Base-by-base conservation (phyloP, 1,140 invertebrate species). In the Melipona quadrifasciata region DNA sequence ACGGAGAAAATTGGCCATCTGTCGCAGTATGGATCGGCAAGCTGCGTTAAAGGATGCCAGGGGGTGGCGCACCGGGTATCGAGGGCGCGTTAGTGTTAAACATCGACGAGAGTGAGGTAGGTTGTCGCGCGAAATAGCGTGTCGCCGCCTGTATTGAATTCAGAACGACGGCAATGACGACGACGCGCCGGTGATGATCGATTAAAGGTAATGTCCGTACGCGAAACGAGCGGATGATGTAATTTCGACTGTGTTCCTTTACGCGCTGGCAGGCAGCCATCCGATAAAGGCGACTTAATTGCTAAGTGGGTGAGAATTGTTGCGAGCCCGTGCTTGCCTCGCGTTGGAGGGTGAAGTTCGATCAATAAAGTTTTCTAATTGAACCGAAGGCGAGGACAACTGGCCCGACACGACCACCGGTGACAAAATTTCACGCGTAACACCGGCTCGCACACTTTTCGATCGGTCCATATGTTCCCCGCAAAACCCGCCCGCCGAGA, bases 271-370 rank as follows among this genome's bases (percentile, higher is more conserved):
- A 80, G 72, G 76, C 65, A 67, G 76, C 47, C 21, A 72, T 68
- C 61, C 78, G 57, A 87, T 84, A 88, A 86, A 88, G 82, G 72
- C 34, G 53, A 77, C 74, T 85, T 85, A 82, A 89, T 89, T 84
- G 87, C 64, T 82, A 82, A 89, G 87, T 88, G 86, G 82, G 87
- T 75, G 87, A 88, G 68, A 88, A 88, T 88, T 85, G 87, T 87
- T 80, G 68, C 71, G 77, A 47, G 84, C 11, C 74, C 79, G 64
- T 53, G 75, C 73, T 80, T 58, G 80, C 31, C 24, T n/a, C 47
- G 27, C 17, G 8, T 34, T 11, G 47, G 3, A 21, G 57, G 74
- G 74, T 12, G 34, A 47, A 57, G 3, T 8, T 61, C 87, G 86
- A 88, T 89, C 82, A 68, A 88, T 88, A 84, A 78, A 87, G 55